A percentile compares a stretch with the other conserved stretches of the same genome.
Conservation (phyloP, 2,113 vertebrate genomes). For the Lasiurus borealis region DNA sequence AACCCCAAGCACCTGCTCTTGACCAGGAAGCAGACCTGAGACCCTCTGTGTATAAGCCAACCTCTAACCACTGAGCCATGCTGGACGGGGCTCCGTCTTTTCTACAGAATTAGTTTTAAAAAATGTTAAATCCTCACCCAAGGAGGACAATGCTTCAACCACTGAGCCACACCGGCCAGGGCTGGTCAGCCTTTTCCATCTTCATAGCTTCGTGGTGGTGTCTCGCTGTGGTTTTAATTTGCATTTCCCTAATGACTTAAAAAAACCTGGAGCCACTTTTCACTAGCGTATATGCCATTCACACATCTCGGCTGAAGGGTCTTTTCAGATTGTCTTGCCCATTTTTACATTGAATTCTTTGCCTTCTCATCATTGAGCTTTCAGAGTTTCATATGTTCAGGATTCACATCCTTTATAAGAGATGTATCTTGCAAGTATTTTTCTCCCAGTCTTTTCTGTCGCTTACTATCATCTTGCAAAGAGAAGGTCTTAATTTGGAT, state of each 20-base stretch:
- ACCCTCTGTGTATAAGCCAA: too few species aligned
- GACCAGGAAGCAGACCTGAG: not conserved
- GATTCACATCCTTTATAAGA: not conserved
- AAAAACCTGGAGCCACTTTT: not conserved
- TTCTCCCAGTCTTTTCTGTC: not conserved
- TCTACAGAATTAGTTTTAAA: too few species aligned
- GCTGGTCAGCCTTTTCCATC: not conserved
- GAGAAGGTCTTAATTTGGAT: not conserved
- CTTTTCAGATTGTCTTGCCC: not conserved
- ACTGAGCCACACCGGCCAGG: not conserved
- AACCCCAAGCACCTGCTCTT: not conserved
- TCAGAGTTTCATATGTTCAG: not conserved
- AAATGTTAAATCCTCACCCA: too few species aligned
- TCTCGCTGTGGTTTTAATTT: not conserved
- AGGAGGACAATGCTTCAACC: not conserved
- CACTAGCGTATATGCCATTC: not conserved
- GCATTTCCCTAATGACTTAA: not conserved
- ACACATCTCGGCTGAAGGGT: too few species aligned
- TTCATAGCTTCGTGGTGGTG: too few species aligned
- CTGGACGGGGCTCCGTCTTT: too few species aligned
- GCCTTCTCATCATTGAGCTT: not conserved
- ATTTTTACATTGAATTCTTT: not conserved
- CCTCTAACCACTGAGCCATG: too few species aligned
- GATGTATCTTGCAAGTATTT: not conserved
- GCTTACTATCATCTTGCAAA: not conserved